phyloP scores from a whole-genome alignment of 2,888 invertebrate genomes.

The Eremobia ochroleuca region DNA sequence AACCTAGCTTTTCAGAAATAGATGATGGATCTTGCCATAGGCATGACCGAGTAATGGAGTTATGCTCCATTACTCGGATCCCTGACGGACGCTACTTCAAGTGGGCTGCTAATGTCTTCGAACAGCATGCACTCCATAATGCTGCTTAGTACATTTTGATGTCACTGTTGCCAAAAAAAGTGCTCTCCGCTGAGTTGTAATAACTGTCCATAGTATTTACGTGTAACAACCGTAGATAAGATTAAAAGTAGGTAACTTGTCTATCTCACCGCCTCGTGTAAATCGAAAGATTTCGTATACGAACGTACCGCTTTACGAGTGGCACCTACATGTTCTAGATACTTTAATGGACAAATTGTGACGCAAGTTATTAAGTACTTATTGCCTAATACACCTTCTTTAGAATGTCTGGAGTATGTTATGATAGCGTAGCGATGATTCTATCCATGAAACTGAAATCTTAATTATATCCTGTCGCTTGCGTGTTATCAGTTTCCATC shows the following conservation, averaged over 20 bases:
- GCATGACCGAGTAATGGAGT: too few species aligned
- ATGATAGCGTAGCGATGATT: background rate
- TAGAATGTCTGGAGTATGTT: background rate
- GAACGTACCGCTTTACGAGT: constrained; percentile 12
- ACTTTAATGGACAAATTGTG: constrained; percentile 19
- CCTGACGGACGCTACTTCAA: background rate
- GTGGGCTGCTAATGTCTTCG: background rate
- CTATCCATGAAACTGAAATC: background rate
- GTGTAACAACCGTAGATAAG: constrained; percentile 40
- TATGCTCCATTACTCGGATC: background rate
- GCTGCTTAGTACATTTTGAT: background rate
- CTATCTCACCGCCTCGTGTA: constrained; percentile 19
- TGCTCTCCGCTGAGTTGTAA: constrained; percentile 7
- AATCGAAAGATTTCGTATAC: constrained; percentile 42
- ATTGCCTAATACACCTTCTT: constrained; percentile 17
- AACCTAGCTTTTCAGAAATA: background rate
- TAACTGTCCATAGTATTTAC: constrained; percentile 43
- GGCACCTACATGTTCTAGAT: constrained; percentile 18
- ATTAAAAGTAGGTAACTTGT: constrained; percentile 48
- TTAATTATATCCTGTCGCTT: background rate
- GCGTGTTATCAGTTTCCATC: constrained; percentile 1
- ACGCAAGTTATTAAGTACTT: constrained; percentile 20
- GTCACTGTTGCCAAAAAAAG: constrained; percentile 7
- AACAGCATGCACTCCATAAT: background rate
- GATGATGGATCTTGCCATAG: background rate